Evolutionary conservation across 1,140 invertebrate species (phyloP).

Genomic region (Drosophila nigrodunni): DNA sequence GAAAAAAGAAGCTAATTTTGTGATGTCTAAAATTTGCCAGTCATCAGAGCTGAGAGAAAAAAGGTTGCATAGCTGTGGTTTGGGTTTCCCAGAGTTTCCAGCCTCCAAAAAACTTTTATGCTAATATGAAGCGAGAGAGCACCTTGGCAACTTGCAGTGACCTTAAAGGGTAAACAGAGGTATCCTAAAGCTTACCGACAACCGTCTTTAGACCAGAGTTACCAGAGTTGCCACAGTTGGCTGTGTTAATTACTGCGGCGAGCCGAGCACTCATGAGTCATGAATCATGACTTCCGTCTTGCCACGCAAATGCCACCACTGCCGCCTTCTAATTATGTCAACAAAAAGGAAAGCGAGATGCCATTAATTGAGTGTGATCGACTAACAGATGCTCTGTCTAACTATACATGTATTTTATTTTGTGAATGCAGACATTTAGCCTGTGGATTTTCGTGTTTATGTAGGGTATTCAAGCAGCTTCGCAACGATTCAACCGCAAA

Average conservation of each 20-base stretch:
- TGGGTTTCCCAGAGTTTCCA: conserved; percentile 9
- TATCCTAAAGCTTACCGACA: conserved; percentile 42
- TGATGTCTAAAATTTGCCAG: conserved; percentile 69
- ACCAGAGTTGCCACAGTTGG: conserved; percentile 23
- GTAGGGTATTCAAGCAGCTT: conserved; percentile 38
- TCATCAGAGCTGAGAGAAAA: conserved; percentile 53
- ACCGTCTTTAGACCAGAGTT: background rate
- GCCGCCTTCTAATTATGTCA: conserved; percentile 76
- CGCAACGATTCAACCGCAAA: conserved; percentile 74
- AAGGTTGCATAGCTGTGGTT: conserved; percentile 46
- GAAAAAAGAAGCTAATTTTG: conserved; percentile 76
- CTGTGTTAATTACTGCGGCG: conserved; percentile 78
- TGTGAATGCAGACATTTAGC: background rate
- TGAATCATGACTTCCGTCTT: conserved; percentile 80
- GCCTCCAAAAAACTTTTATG: conserved; percentile 61
- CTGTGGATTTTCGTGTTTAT: background rate
- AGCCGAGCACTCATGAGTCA: conserved; percentile 69
- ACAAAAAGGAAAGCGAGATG: conserved; percentile 12
- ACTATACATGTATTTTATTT: background rate
- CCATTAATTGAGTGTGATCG: conserved; percentile 19
- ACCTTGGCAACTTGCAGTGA: conserved; percentile 58
- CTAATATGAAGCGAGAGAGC: conserved; percentile 48
- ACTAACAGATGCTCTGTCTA: conserved; percentile 6
- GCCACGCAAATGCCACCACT: conserved; percentile 31
- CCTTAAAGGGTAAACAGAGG: conserved; percentile 48